Evolutionary conservation across 2,113 vertebrate genomes (phyloP).

Genomic region (Rhabdomys dilectus): DNA sequence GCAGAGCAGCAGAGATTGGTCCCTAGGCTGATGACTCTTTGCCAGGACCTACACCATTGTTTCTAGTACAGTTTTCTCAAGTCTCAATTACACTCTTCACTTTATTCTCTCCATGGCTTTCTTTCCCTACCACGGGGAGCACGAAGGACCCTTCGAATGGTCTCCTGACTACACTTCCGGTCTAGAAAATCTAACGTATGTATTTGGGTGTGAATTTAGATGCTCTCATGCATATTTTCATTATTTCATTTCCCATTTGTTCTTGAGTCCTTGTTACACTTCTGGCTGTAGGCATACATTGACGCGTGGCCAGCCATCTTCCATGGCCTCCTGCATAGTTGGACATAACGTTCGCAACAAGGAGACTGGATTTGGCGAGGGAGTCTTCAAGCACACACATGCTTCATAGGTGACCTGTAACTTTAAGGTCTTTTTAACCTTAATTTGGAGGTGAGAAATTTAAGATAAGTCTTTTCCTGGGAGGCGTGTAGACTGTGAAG

Average conservation of each 20-base stretch:
- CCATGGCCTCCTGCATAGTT: background rate
- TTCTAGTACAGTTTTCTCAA: background rate
- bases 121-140: too few relatives aligned
- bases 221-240: background rate
- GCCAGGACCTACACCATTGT: background rate
- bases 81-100: background rate
- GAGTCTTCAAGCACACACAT: background rate
- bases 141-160: background rate
- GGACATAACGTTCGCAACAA: background rate
- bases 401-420: background rate
- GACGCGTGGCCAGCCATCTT: too few relatives aligned
- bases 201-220: background rate
- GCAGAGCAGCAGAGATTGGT: background rate
- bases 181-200: background rate
- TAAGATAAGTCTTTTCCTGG: conserved; percentile 2
- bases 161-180: background rate
- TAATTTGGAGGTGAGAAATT: background rate
- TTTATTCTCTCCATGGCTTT: background rate
- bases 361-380: background rate
- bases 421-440: background rate
- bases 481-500: background rate
- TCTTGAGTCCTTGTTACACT: background rate
- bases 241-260: background rate
- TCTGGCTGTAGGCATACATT: background rate
- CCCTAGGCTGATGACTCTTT: background rate